Conservation (phyloP, 1,140 invertebrate species). For the Lineus longissimus region DNA sequence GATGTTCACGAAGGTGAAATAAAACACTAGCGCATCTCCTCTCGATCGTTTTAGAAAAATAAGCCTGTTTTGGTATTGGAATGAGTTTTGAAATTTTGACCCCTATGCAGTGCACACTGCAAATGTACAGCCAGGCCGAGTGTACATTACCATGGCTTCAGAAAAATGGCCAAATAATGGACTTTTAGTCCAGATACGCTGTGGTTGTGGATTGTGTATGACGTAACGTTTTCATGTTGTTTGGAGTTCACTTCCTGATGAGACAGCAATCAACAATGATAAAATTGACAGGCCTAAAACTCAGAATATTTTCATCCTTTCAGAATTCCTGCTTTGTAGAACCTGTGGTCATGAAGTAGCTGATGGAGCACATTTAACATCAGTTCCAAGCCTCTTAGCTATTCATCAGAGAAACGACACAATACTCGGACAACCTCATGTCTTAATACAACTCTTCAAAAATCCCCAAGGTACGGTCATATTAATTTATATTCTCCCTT, state of each 20-base stretch:
- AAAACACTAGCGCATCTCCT: background rate
- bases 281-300: background rate
- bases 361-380: conserved; percentile 23
- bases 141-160: background rate
- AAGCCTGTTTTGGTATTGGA: background rate
- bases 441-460: conserved; percentile 40
- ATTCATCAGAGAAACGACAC: conserved; percentile 37
- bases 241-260: no score
- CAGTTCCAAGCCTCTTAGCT: conserved; percentile 30
- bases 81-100: background rate
- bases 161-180: background rate
- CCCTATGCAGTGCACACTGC: no score
- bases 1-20: background rate
- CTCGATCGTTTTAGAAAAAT: background rate
- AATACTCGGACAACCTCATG: conserved; percentile 21
- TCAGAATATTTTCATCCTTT: background rate
- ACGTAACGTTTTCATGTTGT: no score
- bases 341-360: conserved; percentile 41
- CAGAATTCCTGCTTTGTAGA: conserved; percentile 29
- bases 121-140: no score
- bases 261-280: no score
- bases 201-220: no score
- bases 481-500: background rate
- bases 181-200: background rate
- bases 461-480: conserved; percentile 37